These are phyloP conservation scores for Tricholauxania praeusta DNA, from an alignment of 2,888 invertebrate species.

Conservation along the genomic window DNA sequence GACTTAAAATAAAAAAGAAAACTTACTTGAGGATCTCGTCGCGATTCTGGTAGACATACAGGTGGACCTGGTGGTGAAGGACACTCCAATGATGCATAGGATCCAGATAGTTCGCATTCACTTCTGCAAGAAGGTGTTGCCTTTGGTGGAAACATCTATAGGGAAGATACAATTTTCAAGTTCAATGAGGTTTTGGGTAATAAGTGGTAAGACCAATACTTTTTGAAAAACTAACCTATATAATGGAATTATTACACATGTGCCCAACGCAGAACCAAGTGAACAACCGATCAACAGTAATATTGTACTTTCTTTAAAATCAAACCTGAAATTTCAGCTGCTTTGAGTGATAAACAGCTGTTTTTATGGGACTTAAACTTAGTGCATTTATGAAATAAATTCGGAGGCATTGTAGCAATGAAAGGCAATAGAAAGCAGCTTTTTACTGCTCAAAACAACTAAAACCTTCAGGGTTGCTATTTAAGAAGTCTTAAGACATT, in stretches of 20 bases:
- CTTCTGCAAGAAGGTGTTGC: constrained; percentile 55
- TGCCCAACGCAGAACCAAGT: background rate
- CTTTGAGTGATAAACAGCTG: too few species aligned
- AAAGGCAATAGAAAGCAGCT: background rate
- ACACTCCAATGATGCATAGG: constrained; percentile 60
- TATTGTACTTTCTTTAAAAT: too few species aligned
- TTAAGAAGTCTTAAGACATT: background rate
- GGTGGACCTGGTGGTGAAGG: constrained; percentile 61
- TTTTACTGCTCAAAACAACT: background rate
- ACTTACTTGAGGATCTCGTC: constrained; percentile 58
- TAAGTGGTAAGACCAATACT: too few species aligned
- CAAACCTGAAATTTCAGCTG: too few species aligned
- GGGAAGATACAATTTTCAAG: constrained; percentile 25
- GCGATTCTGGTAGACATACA: constrained; percentile 56
- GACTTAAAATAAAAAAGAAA: background rate
- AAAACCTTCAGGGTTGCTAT: background rate
- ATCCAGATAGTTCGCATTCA: constrained; percentile 58
- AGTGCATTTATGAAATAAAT: too few species aligned
- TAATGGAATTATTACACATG: background rate
- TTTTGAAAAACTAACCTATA: too few species aligned
- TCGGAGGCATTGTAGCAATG: background rate
- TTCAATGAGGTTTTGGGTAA: background rate
- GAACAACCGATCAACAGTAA: too few species aligned
- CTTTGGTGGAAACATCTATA: constrained; percentile 57
- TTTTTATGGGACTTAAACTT: too few species aligned